Percentiles rank a stretch among this genome's conserved stretches.
phyloP scores from a whole-genome alignment of 2,888 invertebrate genomes.

The Graphium colonna region DNA sequence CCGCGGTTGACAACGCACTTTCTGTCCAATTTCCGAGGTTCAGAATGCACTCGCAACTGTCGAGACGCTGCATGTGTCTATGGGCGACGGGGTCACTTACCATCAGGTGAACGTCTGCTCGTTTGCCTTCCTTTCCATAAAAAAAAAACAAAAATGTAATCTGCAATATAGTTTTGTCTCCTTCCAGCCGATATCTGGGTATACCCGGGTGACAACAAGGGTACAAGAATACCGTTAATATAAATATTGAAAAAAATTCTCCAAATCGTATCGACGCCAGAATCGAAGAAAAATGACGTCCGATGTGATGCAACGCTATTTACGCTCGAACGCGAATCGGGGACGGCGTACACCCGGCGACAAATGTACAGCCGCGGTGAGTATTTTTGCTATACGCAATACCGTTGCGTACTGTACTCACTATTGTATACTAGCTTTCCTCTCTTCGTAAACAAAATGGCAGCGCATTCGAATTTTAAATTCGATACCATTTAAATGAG shows the following conservation, averaged over 20 bases:
- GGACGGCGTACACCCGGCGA: conserved; percentile 27
- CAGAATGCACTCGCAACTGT: too few species aligned
- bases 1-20: too few species aligned
- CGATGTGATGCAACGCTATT: conserved; percentile 42
- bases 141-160: too few species aligned
- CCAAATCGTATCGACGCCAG: conserved; percentile 7
- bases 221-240: too few species aligned
- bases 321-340: conserved; percentile 37
- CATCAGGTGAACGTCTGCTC: too few species aligned
- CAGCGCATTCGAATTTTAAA: conserved; percentile 12
- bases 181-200: too few species aligned
- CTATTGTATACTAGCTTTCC: conserved; percentile 12
- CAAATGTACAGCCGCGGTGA: conserved; percentile 12
- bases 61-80: too few species aligned
- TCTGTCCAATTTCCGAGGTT: too few species aligned
- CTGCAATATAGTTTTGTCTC: too few species aligned
- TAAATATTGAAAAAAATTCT: conserved; percentile 7
- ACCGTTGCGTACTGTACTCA: not conserved
- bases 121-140: too few species aligned
- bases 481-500: conserved; percentile 13
- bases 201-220: too few species aligned
- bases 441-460: conserved; percentile 10
- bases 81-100: too few species aligned
- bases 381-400: conserved; percentile 9
- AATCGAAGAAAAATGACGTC: conserved; percentile 36